Percentiles rank a stretch among this genome's conserved stretches.
Evolutionary conservation across 2,888 invertebrate species (phyloP).

Genomic region (Sclerodermus sp.): DNA sequence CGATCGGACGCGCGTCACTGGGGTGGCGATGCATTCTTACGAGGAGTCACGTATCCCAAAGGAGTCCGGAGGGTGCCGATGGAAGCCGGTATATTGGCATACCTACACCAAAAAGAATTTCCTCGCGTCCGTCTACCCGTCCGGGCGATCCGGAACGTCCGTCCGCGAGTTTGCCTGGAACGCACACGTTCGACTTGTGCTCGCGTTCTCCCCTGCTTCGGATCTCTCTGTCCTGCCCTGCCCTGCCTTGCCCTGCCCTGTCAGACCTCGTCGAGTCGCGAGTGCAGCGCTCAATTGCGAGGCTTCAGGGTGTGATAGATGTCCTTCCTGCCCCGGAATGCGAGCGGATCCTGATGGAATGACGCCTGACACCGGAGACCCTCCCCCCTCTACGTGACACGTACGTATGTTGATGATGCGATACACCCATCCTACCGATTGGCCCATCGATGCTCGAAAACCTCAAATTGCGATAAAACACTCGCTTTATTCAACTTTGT

Average conservation of each 20-base stretch:
- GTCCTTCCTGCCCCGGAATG: constrained; percentile 50
- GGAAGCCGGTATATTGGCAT: constrained; percentile 56
- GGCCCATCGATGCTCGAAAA: too few relatives aligned
- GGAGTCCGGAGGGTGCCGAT: constrained; percentile 32
- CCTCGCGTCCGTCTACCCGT: constrained; percentile 23
- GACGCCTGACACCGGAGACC: constrained; percentile 21
- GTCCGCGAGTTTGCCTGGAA: constrained; percentile 9
- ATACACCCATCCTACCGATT: too few relatives aligned
- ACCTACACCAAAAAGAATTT: constrained; percentile 56
- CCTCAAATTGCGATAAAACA: too few relatives aligned
- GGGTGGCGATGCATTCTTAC: constrained; percentile 47
- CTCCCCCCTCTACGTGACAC: not conserved
- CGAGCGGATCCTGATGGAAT: constrained; percentile 31
- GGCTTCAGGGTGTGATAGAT: constrained; percentile 50
- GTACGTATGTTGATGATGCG: too few relatives aligned
- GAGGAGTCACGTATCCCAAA: constrained; percentile 50
- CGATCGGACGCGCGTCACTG: constrained; percentile 14
- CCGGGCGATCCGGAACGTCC: constrained; percentile 12
- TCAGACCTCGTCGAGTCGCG: too few relatives aligned
- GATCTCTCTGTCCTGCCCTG: too few relatives aligned
- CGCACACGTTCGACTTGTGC: not conserved
- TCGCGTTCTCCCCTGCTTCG: constrained; percentile 9
- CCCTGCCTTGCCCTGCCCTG: too few relatives aligned
- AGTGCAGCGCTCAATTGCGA: constrained; percentile 13
- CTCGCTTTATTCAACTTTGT: too few relatives aligned